Evolutionary conservation across 1,140 invertebrate genomes (phyloP), one percentile per base, ranked within the genome.

Genomic region (Portunus trituberculatus): DNA sequence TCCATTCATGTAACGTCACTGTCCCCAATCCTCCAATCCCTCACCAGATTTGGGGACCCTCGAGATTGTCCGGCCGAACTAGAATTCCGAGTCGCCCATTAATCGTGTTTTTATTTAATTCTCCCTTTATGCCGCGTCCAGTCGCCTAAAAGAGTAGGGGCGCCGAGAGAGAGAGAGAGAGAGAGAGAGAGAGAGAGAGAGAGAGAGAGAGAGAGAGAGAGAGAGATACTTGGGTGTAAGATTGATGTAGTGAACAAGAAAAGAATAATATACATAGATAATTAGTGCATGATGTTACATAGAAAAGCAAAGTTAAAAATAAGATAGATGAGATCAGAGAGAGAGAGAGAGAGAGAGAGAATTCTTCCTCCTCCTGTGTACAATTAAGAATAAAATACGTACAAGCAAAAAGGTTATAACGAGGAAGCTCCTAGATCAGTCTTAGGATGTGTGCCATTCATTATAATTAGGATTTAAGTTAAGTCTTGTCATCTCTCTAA

Each of bases 1-100:
- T 28, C 83, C 93, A 94, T 94, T 94, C 88, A 94, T 4, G n/a
- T 67, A 45, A 46, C 87, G 87, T 94, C 93, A 83, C 0, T n/a
- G 59, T 83, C 12, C 28, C 31, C 67, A 29, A 48, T 48, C 46
- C 83, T 28, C 45, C 45, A 46, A 46, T 52, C 39, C 25, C 39
- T 76, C 67, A 76, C 67, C 20, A 76, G 67, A 76, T 76, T 76
- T 76, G 67, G 67, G 67, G 67, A n/a, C n/a, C 67, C 67, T 25
- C 67, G 20, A n/a, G 67, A 76, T 25, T 76, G 67, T 76, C 52
- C 52, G 52, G 52, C 52, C 52, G 52, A 59, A 14, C 52, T 76
- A 25, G 25, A 25, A n/a, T n/a, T 76, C 67, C 8, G 67, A n/a
- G 67, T n/a, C 25, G 20, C 6, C 67, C 67, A 76, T 76, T 76